phyloP scores from a whole-genome alignment of 2,888 invertebrate genomes.

The Leptarthrus brevirostris region DNA sequence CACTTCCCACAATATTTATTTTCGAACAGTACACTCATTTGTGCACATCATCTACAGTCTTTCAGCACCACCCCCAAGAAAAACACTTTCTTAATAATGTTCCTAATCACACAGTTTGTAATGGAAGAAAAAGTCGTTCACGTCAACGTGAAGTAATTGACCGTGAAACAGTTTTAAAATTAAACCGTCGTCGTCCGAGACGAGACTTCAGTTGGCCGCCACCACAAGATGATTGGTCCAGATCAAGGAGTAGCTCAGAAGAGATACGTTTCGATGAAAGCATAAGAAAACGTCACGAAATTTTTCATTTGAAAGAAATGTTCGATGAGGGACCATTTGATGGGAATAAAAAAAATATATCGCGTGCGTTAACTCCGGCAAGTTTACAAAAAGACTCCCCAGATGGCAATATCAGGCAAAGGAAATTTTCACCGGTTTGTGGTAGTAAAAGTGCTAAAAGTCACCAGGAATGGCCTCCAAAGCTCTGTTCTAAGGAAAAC shows the following conservation, averaged over 20 bases:
- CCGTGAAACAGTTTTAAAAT: constrained; percentile 65
- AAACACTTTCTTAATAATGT: constrained; percentile 12
- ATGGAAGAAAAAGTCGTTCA: constrained; percentile 61
- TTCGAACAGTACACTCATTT: too few relatives aligned
- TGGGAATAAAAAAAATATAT: constrained; percentile 48
- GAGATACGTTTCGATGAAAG: constrained; percentile 59
- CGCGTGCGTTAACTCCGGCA: constrained; percentile 34
- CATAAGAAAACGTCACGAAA: constrained; percentile 60
- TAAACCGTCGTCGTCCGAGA: constrained; percentile 62
- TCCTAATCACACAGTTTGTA: constrained; percentile 30
- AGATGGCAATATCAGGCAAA: not conserved
- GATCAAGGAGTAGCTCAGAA: constrained; percentile 57
- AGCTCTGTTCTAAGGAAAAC: not conserved
- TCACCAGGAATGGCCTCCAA: constrained; percentile 39
- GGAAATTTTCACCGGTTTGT: not conserved
- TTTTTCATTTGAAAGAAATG: constrained; percentile 62
- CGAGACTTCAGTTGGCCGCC: constrained; percentile 66
- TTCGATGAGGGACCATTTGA: constrained; percentile 58
- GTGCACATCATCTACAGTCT: too few relatives aligned
- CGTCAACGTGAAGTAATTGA: constrained; percentile 63
- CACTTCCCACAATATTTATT: too few relatives aligned
- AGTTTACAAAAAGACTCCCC: constrained; percentile 1
- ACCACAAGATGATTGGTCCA: constrained; percentile 51
- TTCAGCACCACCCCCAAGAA: too few relatives aligned
- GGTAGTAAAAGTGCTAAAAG: not conserved